A percentile compares a stretch with the other conserved stretches of the same genome.
These are phyloP conservation scores for Nemopilema nomurai DNA, from an alignment of 30 jellyfish, hydroid and myxozoan genomes.

Conservation along the genomic window DNA sequence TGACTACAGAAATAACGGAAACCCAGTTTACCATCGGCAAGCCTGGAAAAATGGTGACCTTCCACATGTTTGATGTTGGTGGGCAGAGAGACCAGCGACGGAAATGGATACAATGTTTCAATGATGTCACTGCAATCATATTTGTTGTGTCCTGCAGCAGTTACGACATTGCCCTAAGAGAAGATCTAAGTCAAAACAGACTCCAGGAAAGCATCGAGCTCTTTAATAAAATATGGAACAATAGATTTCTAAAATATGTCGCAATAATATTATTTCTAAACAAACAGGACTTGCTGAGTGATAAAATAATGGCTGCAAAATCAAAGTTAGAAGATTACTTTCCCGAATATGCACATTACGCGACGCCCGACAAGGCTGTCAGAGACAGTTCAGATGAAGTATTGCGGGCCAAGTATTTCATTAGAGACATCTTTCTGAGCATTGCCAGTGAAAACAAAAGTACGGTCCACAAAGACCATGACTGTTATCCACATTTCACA, in stretches of 20 bases:
- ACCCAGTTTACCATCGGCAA: slow-evolving; percentile 76
- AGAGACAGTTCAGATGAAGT: slow-evolving; percentile 74
- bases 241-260: slow-evolving; percentile 83
- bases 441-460: slow-evolving; percentile 52
- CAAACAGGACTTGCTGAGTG: slow-evolving; percentile 80
- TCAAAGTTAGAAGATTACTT: slow-evolving; percentile 84
- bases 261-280: slow-evolving; percentile 83
- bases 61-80: slow-evolving; percentile 97
- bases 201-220: slow-evolving; percentile 83
- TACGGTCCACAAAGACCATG: slow-evolving; percentile 48
- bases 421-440: slow-evolving; percentile 77
- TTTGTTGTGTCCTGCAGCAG: slow-evolving; percentile 91
- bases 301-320: slow-evolving; percentile 75
- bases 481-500: slow-evolving; percentile 95
- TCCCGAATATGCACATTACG: slow-evolving; percentile 68
- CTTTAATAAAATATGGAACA: slow-evolving; percentile 81
- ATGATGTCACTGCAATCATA: slow-evolving; percentile 93
- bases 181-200: slow-evolving; percentile 83
- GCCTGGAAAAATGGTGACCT: slow-evolving; percentile 69
- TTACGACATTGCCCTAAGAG: slow-evolving; percentile 79
- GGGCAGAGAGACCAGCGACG: slow-evolving; percentile 98
- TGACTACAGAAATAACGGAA: slow-evolving; percentile 84
- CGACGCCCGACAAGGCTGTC: slow-evolving; percentile 65
- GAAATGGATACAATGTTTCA: slow-evolving; percentile 96
- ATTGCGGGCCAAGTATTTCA: slow-evolving; percentile 82